Evolutionary conservation across 30 jellyfish, hydroid and myxozoan genomes (phyloP).

Genomic region (Pseudorhiza aurosa): DNA sequence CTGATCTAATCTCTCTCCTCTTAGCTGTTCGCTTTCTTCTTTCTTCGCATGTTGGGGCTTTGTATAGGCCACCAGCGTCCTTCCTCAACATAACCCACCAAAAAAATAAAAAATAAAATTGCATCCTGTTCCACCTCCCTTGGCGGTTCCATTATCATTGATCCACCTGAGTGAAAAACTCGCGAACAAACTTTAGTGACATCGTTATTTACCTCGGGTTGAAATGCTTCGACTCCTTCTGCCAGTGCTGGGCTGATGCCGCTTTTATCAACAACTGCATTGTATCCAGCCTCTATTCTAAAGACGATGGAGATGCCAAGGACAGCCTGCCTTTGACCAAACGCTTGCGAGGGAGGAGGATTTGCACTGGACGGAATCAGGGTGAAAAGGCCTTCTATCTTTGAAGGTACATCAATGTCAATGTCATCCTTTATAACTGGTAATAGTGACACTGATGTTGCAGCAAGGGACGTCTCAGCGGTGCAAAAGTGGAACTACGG

Average conservation of each 20-base stretch:
- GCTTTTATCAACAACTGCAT: slow-evolving; percentile 30
- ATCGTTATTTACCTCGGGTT: slow-evolving; percentile 62
- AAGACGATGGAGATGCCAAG: slow-evolving; percentile 76
- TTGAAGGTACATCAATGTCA: slow-evolving; percentile 8
- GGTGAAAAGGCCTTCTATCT: slow-evolving; percentile 84
- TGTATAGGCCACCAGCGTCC: no score
- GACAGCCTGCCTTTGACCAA: slow-evolving; percentile 52
- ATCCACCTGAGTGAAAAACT: no score
- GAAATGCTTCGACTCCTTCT: slow-evolving; percentile 49
- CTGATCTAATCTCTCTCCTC: no score
- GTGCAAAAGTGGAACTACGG: slow-evolving; percentile 81
- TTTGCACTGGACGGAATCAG: slow-evolving; percentile 32
- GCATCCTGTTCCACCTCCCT: no score
- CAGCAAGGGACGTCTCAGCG: slow-evolving; percentile 71
- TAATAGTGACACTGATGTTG: slow-evolving; percentile 68
- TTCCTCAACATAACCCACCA: no score
- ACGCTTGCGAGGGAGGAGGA: slow-evolving; percentile 26
- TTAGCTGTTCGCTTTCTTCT: no score
- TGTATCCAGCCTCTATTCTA: slow-evolving; percentile 63
- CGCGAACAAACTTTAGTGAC: no score
- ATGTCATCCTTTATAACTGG: slow-evolving; percentile 69
- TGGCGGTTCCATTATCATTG: no score
- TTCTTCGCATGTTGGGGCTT: no score
- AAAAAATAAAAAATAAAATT: no score
- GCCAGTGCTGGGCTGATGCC: slow-evolving; percentile 70